phyloP scores from a whole-genome alignment of 2,797 vertebrate species.

The Acomys russatus region DNA sequence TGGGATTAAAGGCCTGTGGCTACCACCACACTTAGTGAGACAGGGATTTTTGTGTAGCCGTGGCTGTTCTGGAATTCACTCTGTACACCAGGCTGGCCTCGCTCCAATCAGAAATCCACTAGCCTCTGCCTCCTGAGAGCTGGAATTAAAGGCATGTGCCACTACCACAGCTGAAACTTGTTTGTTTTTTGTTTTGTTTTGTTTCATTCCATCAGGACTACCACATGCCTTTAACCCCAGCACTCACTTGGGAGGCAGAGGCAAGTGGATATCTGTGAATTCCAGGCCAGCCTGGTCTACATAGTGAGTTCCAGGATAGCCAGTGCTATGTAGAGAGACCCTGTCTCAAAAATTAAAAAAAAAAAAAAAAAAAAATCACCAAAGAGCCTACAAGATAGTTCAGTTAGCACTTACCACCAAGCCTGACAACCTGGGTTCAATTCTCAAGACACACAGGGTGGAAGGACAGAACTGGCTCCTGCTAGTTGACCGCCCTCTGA shows the following conservation, averaged over 20 bases:
- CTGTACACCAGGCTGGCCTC: neutral
- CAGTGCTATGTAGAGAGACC: neutral
- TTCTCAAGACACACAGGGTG: no score
- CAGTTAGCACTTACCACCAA: no score
- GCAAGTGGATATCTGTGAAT: neutral
- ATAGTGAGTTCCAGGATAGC: neutral
- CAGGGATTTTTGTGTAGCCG: neutral
- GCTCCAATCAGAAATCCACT: neutral
- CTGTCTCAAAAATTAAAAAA: neutral
- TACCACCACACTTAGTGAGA: no score
- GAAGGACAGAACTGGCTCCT: no score
- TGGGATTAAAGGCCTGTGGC: no score
- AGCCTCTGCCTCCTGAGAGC: neutral
- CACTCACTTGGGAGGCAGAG: neutral
- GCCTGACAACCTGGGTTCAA: no score
- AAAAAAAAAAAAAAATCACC: neutral
- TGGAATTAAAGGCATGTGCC: neutral
- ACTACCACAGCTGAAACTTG: neutral
- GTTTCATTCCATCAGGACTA: neutral
- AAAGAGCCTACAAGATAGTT: no score
- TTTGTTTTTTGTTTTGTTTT: no score
- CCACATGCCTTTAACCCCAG: neutral
- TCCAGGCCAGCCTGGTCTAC: neutral
- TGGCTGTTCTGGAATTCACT: neutral
- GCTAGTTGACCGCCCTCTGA: no score